A percentile compares a stretch with the other conserved stretches of the same genome.
Conservation (phyloP, 2,888 invertebrate species). For the Kuschelorhynchus macadamiae region DNA sequence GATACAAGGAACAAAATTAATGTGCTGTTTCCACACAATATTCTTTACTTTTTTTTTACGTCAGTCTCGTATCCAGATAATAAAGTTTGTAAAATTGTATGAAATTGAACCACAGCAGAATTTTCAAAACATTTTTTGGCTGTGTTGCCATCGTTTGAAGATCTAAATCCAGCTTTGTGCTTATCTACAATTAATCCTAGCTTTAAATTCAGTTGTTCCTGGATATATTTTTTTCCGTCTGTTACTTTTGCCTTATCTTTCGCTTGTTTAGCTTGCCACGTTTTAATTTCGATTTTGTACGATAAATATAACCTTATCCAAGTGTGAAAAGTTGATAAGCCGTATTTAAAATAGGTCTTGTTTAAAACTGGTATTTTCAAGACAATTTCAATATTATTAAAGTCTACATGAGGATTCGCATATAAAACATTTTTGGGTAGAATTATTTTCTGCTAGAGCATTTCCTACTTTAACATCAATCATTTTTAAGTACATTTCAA, state of each 20-base stretch:
- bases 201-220: conserved; percentile 1
- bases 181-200: conserved; percentile 28
- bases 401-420: background rate
- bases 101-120: background rate
- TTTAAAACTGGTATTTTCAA: conserved; percentile 3
- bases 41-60: background rate
- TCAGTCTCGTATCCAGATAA: conserved; percentile 16
- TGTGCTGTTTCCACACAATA: conserved; percentile 15
- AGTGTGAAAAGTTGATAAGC: background rate
- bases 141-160: conserved; percentile 20
- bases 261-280: conserved; percentile 14
- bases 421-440: background rate
- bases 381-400: conserved; percentile 8
- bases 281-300: background rate
- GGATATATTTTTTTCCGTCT: conserved; percentile 8
- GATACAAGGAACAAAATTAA: background rate
- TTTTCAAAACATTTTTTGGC: conserved; percentile 9
- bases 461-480: background rate
- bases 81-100: conserved; percentile 23
- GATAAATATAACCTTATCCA: no score
- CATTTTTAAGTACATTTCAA: no score
- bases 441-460: conserved; percentile 1
- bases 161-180: conserved; percentile 21
- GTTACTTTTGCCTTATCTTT: conserved; percentile 22
- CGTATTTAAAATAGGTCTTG: no score